Base-by-base conservation (phyloP, 1,140 invertebrate species). In the Lepidurus couesii region DNA sequence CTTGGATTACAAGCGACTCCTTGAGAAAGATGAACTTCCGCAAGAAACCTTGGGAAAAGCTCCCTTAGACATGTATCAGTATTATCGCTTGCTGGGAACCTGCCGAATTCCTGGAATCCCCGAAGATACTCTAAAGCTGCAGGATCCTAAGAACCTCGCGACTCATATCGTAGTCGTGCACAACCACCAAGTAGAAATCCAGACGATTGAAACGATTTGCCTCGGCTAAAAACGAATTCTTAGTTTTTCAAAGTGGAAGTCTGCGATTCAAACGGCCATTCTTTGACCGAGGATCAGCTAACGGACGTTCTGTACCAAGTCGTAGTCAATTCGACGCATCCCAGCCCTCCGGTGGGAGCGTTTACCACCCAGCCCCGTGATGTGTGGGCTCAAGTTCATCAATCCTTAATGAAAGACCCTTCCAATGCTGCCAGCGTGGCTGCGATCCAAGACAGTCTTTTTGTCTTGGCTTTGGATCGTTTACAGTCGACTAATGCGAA, bases 1-100 rank as follows among this genome's bases (percentile, higher is more conserved):
- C 77, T 53, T 86, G 7, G 82, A 83, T 34, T 85, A 81, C 47
- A 75, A 85, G 80, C 45, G 79, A 34, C 77, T 81, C 77, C 80
- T 77, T 11, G 42, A 79, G 42, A 44, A 53, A 79, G 88, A 90
- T 73, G 87, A 91, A 83, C 90, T 95, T 74, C 89, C 92, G 26
- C 85, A 90, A 80, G 93, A 96, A 82, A 91, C 89, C 85, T 90
- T 92, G 87, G 93, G 93, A 1, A 90, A 92, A 82, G 88, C 88
- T 81, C 90, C 91, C 5, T 84, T 97, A 75, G 95, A 96, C 83
- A 97, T 97, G 93, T 87, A 88, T 74, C 95, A 97, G 83, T 97
- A 96, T 84, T 91, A 91, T 78, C 92, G 93, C 85, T 90, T 97
- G 75, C 91, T 96, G 83, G 93, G 93, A 10, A 95, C 93, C 1